Conservation (phyloP, 2,113 vertebrate species). For the Tachycineta bicolor region DNA sequence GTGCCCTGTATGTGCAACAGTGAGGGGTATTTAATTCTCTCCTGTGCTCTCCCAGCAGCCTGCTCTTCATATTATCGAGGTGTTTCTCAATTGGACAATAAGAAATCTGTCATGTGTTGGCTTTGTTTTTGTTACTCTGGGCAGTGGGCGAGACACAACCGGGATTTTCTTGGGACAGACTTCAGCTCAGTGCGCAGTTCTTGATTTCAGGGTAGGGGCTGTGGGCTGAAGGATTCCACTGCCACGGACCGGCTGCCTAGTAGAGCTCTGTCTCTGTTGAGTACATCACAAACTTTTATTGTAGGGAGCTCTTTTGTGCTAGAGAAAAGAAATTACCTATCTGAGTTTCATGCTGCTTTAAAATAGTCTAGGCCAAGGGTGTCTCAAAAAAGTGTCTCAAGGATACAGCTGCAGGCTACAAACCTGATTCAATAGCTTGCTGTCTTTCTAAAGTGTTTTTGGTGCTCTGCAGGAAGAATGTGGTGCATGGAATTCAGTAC, state of each 20-base stretch:
- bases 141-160: background rate
- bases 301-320: background rate
- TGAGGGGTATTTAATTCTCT: background rate
- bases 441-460: conserved; percentile 8
- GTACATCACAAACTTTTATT: background rate
- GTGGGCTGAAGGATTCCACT: background rate
- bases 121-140: background rate
- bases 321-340: background rate
- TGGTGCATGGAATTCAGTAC: background rate
- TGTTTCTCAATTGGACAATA: background rate
- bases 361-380: conserved; percentile 33
- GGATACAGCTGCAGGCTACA: conserved; percentile 12
- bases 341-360: background rate
- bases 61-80: background rate
- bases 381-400: conserved; percentile 17
- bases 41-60: background rate
- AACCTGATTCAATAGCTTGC: background rate
- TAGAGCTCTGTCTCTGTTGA: background rate
- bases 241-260: background rate
- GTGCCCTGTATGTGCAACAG: background rate
- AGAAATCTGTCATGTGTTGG: background rate
- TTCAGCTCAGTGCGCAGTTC: background rate
- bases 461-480: conserved; percentile 19
- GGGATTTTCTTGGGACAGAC: background rate
- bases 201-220: background rate